These are phyloP conservation scores for Byasa hedistus DNA, from an alignment of 2,888 invertebrate genomes.

Conservation along the genomic window DNA sequence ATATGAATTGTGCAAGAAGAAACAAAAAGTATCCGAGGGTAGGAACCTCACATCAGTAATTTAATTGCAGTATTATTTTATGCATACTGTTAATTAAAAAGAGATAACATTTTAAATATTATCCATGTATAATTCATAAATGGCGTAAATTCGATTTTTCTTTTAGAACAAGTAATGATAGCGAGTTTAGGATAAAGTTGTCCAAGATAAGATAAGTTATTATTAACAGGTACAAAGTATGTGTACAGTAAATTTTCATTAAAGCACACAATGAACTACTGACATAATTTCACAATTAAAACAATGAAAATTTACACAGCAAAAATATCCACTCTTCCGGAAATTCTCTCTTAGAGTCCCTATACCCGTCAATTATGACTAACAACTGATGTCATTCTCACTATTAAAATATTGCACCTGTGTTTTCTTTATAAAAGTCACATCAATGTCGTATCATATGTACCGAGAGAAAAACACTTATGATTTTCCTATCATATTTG, in stretches of 20 bases:
- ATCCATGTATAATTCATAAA: too few species aligned
- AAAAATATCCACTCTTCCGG: constrained; percentile 2
- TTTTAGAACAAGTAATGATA: constrained; percentile 26
- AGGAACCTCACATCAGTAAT: too few species aligned
- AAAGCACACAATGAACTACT: neutral
- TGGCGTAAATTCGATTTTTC: neutral
- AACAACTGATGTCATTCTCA: constrained; percentile 58
- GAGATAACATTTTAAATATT: too few species aligned
- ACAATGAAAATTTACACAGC: neutral
- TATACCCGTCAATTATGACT: constrained; percentile 45
- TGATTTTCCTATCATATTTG: constrained; percentile 25
- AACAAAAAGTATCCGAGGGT: too few species aligned
- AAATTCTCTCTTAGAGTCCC: constrained; percentile 23
- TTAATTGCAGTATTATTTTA: too few species aligned
- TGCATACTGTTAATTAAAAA: too few species aligned
- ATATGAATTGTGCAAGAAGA: too few species aligned
- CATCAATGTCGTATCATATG: constrained; percentile 1
- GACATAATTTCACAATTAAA: neutral
- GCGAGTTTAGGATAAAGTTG: constrained; percentile 24
- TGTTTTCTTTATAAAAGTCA: constrained; percentile 2
- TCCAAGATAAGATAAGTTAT: constrained; percentile 27
- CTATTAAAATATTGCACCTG: constrained; percentile 9
- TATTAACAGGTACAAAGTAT: constrained; percentile 24
- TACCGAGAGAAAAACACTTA: constrained; percentile 3
- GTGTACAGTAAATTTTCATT: neutral